Conservation (phyloP, 1,140 invertebrate genomes). For the Caenorhabditis brenneri region DNA sequence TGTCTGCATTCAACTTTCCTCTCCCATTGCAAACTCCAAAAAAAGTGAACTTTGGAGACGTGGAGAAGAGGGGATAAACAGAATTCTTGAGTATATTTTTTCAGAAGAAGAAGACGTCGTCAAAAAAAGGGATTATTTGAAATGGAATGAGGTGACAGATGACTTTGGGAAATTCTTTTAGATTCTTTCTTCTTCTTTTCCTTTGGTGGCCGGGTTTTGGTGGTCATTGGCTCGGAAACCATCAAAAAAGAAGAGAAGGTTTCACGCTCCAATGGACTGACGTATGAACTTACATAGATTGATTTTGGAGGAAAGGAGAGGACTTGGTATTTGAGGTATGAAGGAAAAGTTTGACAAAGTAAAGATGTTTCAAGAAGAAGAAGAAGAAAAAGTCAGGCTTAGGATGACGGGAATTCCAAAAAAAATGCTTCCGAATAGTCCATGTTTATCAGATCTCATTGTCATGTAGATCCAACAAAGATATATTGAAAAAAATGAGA, state of each 20-base stretch:
- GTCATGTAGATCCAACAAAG: too few species aligned
- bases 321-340: too few species aligned
- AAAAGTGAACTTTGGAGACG: not conserved
- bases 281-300: conserved; percentile 15
- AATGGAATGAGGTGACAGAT: not conserved
- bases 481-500: too few species aligned
- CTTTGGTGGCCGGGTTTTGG: not conserved
- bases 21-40: not conserved
- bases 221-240: conserved; percentile 7
- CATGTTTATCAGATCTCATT: too few species aligned
- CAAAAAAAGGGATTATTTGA: too few species aligned
- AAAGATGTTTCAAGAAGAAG: too few species aligned
- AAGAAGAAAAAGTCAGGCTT: too few species aligned
- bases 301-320: not conserved
- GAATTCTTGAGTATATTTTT: not conserved
- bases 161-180: not conserved
- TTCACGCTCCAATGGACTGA: conserved; percentile 15
- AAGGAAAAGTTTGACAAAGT: too few species aligned
- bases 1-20: conserved; percentile 33
- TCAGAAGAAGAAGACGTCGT: too few species aligned
- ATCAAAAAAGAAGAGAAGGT: not conserved
- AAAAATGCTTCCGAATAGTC: too few species aligned
- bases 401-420: too few species aligned
- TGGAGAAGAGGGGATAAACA: not conserved
- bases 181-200: not conserved